Base-by-base conservation (phyloP, 2,113 vertebrate species). In the Ophiodon elongatus region DNA sequence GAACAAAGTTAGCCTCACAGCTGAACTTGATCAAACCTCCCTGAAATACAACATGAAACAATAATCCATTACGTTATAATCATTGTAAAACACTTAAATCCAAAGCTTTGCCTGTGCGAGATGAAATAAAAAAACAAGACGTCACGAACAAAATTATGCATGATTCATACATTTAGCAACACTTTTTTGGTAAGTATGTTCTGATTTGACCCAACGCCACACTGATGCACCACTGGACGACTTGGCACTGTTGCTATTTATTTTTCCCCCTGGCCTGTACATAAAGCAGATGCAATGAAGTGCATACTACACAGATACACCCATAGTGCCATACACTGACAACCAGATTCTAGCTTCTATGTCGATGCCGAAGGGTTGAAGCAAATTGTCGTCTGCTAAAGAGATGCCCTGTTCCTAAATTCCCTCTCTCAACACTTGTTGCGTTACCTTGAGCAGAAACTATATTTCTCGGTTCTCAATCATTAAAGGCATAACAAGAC, bases 1-100 rank as follows among this genome's bases (percentile, higher is more conserved):
- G 17, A 76, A 73, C 63, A 74, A 54, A 73, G 71, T 72, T 52
- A 72, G 70, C 27, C 27, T 29, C 56, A 83, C 81, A 89, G 64
- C 83, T 84, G 80, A 87, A 43, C 31, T 29, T 77, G 43, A 87
- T 89, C 69, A 65, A 21, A 74, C 70, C 47, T 65, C 66, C 62
- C 25, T 68, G 52, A 83, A 76, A 56, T 60, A 65, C 63, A 77
- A 60, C 74, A 88, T 81, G 39, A 85, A 71, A 82, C 80, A 82
- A 84, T 83, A 79, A 80, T 84, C 71, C 76, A 87, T 84, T 71
- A 81, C 14, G 1, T 62, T 59, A 59, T 83, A 23, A 72, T 41
- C 1, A 63, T 52, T 6, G 45, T 74, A 74, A 80, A 80, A 63
- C 57, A 59, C 73, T 52, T 72, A 39, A 43, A 71, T 47, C 25